Evolutionary conservation across 2,888 invertebrate genomes (phyloP).

Genomic region (Palloptera scutellata): DNA sequence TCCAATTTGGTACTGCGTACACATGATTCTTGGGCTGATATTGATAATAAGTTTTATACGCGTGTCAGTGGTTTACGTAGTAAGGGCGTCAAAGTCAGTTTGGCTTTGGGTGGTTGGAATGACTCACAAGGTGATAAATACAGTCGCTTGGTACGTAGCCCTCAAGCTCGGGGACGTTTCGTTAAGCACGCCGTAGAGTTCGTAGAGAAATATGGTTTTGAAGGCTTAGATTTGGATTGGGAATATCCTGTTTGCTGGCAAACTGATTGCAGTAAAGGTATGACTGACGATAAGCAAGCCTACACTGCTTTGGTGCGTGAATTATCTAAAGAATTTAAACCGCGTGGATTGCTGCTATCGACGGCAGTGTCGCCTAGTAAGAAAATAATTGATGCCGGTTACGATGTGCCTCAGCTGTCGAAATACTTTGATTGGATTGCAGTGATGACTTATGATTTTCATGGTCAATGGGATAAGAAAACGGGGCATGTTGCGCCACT

Average conservation of each 20-base stretch:
- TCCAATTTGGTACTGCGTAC: slow-evolving; percentile 80
- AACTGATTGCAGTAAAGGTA: slow-evolving; percentile 87
- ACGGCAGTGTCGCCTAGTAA: slow-evolving; percentile 90
- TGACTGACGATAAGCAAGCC: slow-evolving; percentile 81
- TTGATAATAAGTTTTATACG: slow-evolving; percentile 87
- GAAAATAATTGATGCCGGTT: slow-evolving; percentile 85
- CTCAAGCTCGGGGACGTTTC: slow-evolving; percentile 76
- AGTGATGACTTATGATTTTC: slow-evolving; percentile 92
- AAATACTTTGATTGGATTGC: slow-evolving; percentile 87
- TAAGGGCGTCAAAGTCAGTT: slow-evolving; percentile 82
- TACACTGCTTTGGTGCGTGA: slow-evolving; percentile 80
- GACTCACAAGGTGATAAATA: slow-evolving; percentile 92
- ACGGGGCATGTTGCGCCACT: slow-evolving; percentile 90
- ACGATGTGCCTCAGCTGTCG: slow-evolving; percentile 80
- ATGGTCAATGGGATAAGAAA: slow-evolving; percentile 91
- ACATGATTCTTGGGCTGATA: slow-evolving; percentile 91
- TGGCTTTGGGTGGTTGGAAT: slow-evolving; percentile 96
- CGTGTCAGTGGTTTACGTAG: slow-evolving; percentile 80
- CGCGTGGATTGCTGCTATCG: slow-evolving; percentile 76
- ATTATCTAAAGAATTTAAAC: slow-evolving; percentile 72
- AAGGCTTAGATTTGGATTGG: slow-evolving; percentile 96
- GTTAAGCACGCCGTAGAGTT: slow-evolving; percentile 79
- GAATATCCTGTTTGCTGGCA: slow-evolving; percentile 80
- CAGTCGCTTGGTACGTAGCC: slow-evolving; percentile 81
- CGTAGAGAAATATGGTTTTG: slow-evolving; percentile 82